Evolutionary conservation across 2,797 vertebrate genomes (phyloP), one percentile per base, ranked within the genome.

Genomic region (Anguilla megastoma): DNA sequence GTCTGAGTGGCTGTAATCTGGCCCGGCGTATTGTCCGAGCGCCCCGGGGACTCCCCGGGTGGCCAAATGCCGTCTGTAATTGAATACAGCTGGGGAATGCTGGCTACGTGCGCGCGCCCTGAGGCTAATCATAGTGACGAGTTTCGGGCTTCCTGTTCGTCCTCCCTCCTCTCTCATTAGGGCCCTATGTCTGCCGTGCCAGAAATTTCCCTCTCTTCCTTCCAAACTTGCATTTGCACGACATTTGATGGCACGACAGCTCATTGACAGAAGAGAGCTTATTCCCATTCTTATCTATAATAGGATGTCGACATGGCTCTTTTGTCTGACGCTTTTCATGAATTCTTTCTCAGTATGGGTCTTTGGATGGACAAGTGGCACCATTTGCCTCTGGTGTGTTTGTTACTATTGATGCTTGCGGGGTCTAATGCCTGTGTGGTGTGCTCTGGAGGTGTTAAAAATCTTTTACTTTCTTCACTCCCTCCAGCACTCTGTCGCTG

Each of bases 81-180:
- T 90, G 85, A 92, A 88, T 89, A 79, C 86, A 76, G 86, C 71
- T 16, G 0, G 18, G 66, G 85, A 86, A 86, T 84, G 87, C 69
- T 85, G 85, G 89, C 89, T 88, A 80, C 86, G 66, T 30, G 82
- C 85, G 87, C 41, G 58, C 60, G 74, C 50, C 88, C 84, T 87
- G 71, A 88, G 60, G 87, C 89, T 91, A 90, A 91, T 87, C 91
- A 89, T 92, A 93, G 90, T 83, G 52, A 82, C 24, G 45, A 27
- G 18, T 52, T 56, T 24, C 18, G 6, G 33, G 33, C 36, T 50
- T 86, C 14, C 54, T 56, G 5, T 82, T 7, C 7, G 12, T 82
- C 33, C 56, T 82, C 52, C 36, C 27, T 24, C 18, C 10, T 6
- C 56, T 14, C 41, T 41, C 33, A 21, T 24, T 87, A 48, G 80